A percentile compares a stretch with the other conserved stretches of the same genome.
These are phyloP conservation scores for Aleiodes sp. DNA, from an alignment of 1,140 invertebrate genomes.

Conservation along the genomic window DNA sequence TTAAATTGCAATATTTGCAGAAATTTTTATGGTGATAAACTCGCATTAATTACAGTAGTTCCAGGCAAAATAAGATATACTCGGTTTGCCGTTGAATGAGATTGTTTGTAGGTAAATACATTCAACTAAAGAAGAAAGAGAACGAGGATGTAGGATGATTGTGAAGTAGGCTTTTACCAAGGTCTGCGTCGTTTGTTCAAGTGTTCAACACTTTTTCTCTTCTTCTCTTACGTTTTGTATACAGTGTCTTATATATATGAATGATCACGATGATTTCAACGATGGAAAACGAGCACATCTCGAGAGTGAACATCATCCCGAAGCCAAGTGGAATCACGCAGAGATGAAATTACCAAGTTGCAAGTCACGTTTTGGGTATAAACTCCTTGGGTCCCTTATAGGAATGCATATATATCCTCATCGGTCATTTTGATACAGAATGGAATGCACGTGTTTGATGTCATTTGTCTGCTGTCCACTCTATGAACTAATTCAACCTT, in stretches of 20 bases:
- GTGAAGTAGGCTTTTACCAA: slow-evolving; percentile 31
- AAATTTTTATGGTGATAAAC: too few species aligned
- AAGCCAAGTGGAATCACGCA: slow-evolving; percentile 38
- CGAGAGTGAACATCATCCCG: not conserved
- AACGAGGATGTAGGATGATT: not conserved
- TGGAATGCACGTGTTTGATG: slow-evolving; percentile 3
- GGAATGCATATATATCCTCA: not conserved
- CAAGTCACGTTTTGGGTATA: slow-evolving; percentile 49
- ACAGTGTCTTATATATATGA: not conserved
- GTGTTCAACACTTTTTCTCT: not conserved
- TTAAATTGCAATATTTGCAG: too few species aligned
- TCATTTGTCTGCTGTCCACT: not conserved
- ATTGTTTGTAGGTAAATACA: slow-evolving; percentile 55
- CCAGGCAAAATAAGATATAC: not conserved
- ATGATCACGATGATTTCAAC: slow-evolving; percentile 22
- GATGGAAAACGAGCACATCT: slow-evolving; percentile 31
- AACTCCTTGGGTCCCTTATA: not conserved
- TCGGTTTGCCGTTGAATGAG: slow-evolving; percentile 45
- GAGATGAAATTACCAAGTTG: slow-evolving; percentile 62
- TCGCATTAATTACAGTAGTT: slow-evolving; percentile 2
- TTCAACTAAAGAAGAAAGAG: not conserved
- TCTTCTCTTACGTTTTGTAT: not conserved
- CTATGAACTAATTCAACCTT: slow-evolving; percentile 7
- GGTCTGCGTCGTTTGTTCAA: slow-evolving; percentile 29
- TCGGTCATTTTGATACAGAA: slow-evolving; percentile 2